Evolutionary conservation across 1,140 invertebrate species (phyloP), one percentile per base, ranked within the genome.

Genomic region (Eumaeus atala): DNA sequence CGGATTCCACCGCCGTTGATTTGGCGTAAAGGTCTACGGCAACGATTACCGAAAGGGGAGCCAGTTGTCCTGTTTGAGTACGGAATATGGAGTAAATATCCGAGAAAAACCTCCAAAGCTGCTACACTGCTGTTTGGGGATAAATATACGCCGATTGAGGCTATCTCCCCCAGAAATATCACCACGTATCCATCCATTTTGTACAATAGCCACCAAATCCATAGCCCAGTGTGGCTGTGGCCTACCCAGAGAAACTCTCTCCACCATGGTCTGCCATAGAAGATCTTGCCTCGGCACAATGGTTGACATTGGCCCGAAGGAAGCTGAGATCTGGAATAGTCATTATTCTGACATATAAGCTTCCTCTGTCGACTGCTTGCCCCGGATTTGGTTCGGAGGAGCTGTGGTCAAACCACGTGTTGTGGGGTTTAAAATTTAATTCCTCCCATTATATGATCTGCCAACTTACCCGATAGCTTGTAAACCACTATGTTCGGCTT

Each of bases 11-110:
- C 56, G 61, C 51, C 14, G 5, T n/a, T 2, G 56, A 59, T 34
- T 62, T 67, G 0, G 62, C 59, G 17, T 61, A 61, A 7, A 63
- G 18, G 33, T 61, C 61, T n/a, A 57, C 61, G 0, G 35, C 21
- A 0, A 64, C 16, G 0, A 67, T n/a, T 2, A 60, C 38, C 1
- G 17, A 55, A 35, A 4, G 34, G 1, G 54, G 35, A n/a, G 18
- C 36, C 1, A 12, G 12, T 34, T 11, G 14, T 5, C 42, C 35
- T 9, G 52, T 21, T 4, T 51, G 14, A 4, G 51, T 21, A 0
- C n/a, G n/a, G n/a, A n/a, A n/a, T n/a, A n/a, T n/a, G n/a, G n/a
- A n/a, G 56, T 50, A 34, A 67, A 14, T 1, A n/a, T 18, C 37
- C 0, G 1, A 67, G 54, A n/a, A 48, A 61, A 0, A 0, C 4